Evolutionary conservation across 2,797 vertebrate species (phyloP).

Genomic region (Coracias cyanogaster): DNA sequence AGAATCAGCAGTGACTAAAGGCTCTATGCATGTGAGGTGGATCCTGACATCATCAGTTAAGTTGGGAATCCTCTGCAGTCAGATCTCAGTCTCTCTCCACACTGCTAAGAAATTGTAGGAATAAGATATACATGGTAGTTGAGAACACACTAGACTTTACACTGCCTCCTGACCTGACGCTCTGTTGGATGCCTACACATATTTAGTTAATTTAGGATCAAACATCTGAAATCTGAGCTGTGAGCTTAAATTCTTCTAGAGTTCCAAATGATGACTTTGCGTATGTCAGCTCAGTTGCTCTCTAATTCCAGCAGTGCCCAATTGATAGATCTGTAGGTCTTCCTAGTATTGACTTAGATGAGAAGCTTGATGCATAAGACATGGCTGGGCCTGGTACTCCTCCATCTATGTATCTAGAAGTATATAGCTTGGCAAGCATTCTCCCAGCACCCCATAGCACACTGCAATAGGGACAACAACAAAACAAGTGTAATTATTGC

Average conservation of each 20-base stretch:
- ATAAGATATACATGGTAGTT: neutral
- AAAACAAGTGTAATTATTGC: neutral
- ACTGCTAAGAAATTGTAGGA: neutral
- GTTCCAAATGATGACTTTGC: neutral
- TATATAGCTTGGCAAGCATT: neutral
- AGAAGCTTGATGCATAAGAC: neutral
- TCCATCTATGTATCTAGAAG: neutral
- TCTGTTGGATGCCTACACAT: neutral
- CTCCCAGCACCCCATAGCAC: neutral
- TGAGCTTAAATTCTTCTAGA: neutral
- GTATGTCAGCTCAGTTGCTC: neutral
- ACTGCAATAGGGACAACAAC: neutral
- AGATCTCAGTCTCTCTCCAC: neutral
- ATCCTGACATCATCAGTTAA: neutral
- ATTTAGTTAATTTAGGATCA: neutral
- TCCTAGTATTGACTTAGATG: neutral
- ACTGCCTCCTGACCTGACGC: neutral
- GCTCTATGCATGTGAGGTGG: fast-evolving
- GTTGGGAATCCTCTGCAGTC: neutral
- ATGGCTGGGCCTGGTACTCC: neutral
- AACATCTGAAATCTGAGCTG: neutral
- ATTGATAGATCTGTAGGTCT: neutral
- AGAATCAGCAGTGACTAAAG: neutral
- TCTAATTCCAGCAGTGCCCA: neutral
- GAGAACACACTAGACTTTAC: neutral